Base-by-base conservation (phyloP, 2,113 vertebrate species). In the Python bivittatus region DNA sequence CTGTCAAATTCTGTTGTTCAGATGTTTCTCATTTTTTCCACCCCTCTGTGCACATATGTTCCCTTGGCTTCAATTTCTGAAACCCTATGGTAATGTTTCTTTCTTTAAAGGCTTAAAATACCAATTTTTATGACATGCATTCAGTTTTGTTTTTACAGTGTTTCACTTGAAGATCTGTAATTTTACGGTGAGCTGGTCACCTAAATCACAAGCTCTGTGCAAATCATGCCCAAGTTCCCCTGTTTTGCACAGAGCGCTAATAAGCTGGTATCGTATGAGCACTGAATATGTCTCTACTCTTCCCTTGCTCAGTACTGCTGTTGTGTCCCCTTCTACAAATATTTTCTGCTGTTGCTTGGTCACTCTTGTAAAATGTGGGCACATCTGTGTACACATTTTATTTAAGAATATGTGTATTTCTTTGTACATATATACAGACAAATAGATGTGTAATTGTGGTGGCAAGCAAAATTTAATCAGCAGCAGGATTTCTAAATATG, bases 391-490 rank as follows among this genome's bases (percentile, higher is more conserved):
- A 79, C 17, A 10, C 72, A 79, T 79, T 79, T 79, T 79, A 79
- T 22, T 79, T 42, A 17, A 79, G 33, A 7, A 7, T 79, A 42
- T 79, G 33, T 42, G 29, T 68, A 2, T 79, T 38, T 79, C 33
- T 79, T 20, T 79, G 72, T 42, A 79, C 33, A 42, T 42, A 7
- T 1, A 53, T 86, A 22, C 23, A 85, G 42, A 22, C 56, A 86
- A 42, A 52, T 10, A 6, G 90, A 64, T 9, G 13, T 58, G 8
- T 87, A 79, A 20, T 15, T 88, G 17, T 33, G 83, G 89, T 89
- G 91, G 88, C 89, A 93, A 92, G 61, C 25, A 2, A 94, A 94
- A 90, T 91, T 94, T 95, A 93, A 92, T 93, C 93, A 88, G 87
- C 10, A 93, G 20, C 84, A 88, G 84, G 68, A 88, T 44, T 84